Base-by-base conservation (phyloP, 1,140 invertebrate species). In the Nasonia giraulti region DNA sequence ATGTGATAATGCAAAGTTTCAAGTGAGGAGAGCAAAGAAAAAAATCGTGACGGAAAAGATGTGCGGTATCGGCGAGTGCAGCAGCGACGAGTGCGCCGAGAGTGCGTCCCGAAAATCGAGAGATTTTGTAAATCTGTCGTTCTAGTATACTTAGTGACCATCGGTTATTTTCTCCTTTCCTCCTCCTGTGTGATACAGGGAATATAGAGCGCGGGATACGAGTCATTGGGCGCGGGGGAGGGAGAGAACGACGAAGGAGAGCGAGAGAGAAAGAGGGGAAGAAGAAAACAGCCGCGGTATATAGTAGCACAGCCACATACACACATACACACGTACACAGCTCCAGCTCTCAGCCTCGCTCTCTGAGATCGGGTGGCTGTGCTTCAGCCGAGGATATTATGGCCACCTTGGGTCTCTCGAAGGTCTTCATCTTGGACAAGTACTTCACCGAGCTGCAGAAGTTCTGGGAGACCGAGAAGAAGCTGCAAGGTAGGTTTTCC, bases 361-460 rank as follows among this genome's bases (percentile, higher is more conserved):
- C 44, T 33, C 33, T 37, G 12, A 23, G 74, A n/a, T 23, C 62
- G 20, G 27, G 73, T 76, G 75, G 82, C 75, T 27, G 12, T 11
- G 68, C 2, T 27, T 27, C 27, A 71, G 27, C 20, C 31, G 68
- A 71, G 68, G 87, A 90, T 91, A 94, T 62, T 89, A 97, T 97
- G 96, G 97, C 97, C 95, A 98, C 97, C 91, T 95, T 98, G 93
- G 97, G 97, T 93, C 96, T 98, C 87, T 97, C 97, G 90, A 98
- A 98, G 95, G 97, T 98, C 92, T 98, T 98, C 95, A 98, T 98
- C 92, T 95, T 98, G 95, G 98, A 98, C 95, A 98, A 98, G 93
- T 98, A 98, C 93, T 98, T 98, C 93, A 98, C 97, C 86, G 97
- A 98, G 94, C 94, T 98, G 92, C 97, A 98, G 92, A 98, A 98